These are phyloP conservation scores for Cyrtonyx montezumae DNA, from an alignment of 2,113 vertebrate genomes.

Conservation along the genomic window DNA sequence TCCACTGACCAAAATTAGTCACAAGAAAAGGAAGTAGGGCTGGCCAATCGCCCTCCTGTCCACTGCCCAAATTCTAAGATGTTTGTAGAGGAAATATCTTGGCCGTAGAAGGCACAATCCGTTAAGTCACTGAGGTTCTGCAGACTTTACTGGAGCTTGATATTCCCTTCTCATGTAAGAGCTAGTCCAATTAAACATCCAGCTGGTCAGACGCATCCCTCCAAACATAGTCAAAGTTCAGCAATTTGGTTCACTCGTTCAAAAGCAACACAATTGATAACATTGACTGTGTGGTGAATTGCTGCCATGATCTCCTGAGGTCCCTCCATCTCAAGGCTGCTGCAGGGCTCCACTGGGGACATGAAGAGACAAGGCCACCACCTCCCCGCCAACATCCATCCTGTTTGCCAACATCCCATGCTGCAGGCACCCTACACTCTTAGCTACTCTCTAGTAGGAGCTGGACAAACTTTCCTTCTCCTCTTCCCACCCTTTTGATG, in stretches of 20 bases:
- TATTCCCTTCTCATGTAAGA: too few relatives aligned
- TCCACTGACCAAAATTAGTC: not conserved
- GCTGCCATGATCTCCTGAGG: not conserved
- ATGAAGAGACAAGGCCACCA: too few relatives aligned
- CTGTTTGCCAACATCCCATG: not conserved
- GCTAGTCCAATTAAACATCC: not conserved
- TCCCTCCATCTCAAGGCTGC: not conserved
- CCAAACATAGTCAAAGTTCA: not conserved
- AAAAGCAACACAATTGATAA: not conserved
- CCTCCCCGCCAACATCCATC: not conserved
- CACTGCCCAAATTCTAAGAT: not conserved
- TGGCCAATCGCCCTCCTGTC: not conserved
- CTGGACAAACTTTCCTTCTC: not conserved
- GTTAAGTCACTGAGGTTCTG: slow-evolving; percentile 8
- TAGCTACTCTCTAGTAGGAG: not conserved
- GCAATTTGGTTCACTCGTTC: not conserved
- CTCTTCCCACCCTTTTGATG: not conserved
- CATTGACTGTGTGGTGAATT: rapidly evolving
- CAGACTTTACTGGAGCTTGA: not conserved
- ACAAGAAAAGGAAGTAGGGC: not conserved
- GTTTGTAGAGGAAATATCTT: not conserved
- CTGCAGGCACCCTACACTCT: rapidly evolving
- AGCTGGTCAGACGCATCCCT: not conserved
- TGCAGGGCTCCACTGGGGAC: not conserved
- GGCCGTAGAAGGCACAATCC: not conserved